These are phyloP conservation scores for Synanthedon tipuliformis DNA, from an alignment of 2,888 invertebrate species.

Conservation along the genomic window DNA sequence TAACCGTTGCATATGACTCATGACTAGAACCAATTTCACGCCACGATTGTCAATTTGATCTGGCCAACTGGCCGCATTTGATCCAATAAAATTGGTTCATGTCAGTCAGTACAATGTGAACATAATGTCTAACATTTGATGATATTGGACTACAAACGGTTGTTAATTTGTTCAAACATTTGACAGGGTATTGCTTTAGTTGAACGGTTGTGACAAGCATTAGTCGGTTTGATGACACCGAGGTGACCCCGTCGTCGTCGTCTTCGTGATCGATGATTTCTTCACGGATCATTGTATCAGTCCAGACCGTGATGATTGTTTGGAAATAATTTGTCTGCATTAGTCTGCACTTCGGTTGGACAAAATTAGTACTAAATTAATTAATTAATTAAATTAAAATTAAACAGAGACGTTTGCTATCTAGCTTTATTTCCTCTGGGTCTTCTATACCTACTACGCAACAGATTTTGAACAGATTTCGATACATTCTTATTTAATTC, in stretches of 20 bases:
- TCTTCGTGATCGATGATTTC: conserved; percentile 23
- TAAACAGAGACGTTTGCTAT: too few relatives aligned
- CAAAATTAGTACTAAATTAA: too few relatives aligned
- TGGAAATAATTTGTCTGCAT: too few relatives aligned
- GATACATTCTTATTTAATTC: too few relatives aligned
- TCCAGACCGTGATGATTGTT: neutral
- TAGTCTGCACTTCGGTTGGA: too few relatives aligned
- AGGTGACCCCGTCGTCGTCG: conserved; percentile 15
- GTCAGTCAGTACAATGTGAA: neutral
- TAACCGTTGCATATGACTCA: conserved; percentile 4
- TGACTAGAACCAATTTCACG: conserved; percentile 18
- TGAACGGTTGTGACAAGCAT: too few relatives aligned
- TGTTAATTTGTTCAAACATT: too few relatives aligned
- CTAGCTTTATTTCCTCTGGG: too few relatives aligned
- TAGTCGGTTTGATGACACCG: conserved; percentile 1
- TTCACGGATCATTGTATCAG: conserved; percentile 12
- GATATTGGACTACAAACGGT: neutral
- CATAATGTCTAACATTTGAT: conserved; percentile 2
- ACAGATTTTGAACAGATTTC: too few relatives aligned
- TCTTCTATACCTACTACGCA: too few relatives aligned
- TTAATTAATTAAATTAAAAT: too few relatives aligned
- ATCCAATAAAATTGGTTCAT: neutral
- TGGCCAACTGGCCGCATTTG: neutral
- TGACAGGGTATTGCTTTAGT: too few relatives aligned
- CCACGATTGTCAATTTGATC: conserved; percentile 10